A percentile compares a stretch with the other conserved stretches of the same genome.
phyloP scores from a whole-genome alignment of 2,113 vertebrate genomes.

The Mohoua ochrocephala region DNA sequence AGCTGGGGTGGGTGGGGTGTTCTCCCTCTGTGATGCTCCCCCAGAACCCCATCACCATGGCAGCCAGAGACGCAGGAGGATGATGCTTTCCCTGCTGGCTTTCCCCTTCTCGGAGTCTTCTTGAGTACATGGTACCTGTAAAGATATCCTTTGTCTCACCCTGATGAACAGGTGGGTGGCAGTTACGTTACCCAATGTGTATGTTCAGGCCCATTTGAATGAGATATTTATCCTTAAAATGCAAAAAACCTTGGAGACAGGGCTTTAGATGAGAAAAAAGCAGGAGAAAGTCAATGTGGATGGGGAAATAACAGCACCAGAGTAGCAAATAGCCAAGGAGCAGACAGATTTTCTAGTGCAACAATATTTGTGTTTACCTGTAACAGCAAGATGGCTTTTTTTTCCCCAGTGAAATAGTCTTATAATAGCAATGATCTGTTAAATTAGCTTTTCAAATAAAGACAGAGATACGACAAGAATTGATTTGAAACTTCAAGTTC shows the following conservation, averaged over 20 bases:
- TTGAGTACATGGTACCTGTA: background rate
- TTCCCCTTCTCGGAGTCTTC: background rate
- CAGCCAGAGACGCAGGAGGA: background rate
- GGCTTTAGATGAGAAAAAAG: background rate
- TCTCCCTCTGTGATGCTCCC: background rate
- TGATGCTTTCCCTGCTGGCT: background rate
- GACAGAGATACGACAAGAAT: background rate
- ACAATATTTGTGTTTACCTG: background rate
- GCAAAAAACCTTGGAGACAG: background rate
- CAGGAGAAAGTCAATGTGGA: background rate
- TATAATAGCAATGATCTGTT: background rate
- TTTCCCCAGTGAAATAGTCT: background rate
- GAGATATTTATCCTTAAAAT: background rate
- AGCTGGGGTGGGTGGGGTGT: background rate
- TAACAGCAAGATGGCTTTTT: background rate
- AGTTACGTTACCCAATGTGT: background rate
- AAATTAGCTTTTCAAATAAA: background rate
- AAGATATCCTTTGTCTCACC: background rate
- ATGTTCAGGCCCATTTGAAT: background rate
- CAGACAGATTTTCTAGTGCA: background rate
- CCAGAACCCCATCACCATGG: background rate
- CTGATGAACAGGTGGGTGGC: background rate
- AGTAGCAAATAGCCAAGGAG: background rate
- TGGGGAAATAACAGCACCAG: background rate
- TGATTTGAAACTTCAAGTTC: background rate